Evolutionary conservation across 2,888 invertebrate genomes (phyloP), one percentile per base, ranked within the genome.

Genomic region (Aphidius colemani): DNA sequence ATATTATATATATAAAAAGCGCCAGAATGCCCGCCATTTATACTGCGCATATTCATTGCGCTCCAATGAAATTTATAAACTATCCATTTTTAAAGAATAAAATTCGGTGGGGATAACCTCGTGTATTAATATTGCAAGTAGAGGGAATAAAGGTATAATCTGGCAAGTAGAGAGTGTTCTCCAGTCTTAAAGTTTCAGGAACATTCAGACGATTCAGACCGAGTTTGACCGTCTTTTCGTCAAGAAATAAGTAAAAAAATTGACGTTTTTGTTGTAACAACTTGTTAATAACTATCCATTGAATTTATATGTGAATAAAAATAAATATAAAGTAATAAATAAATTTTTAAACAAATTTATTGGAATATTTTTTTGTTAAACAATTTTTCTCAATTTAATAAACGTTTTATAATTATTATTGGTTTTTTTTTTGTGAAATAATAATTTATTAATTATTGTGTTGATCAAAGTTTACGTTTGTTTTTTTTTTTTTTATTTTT

Each of bases 11-110:
- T 51, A 39, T 44, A 39, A 18, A 41, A 45, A 8, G 30, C 18
- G 58, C 66, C 63, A 65, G 74, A 76, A 76, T 76, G 77, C 78
- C 77, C 81, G 79, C 78, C 77, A 76, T 74, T 80, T 81, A 74
- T 73, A 64, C 70, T 49, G 80, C 81, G 81, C 81, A 80, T 49
- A 72, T 58, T 10, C 43, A 11, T 41, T 62, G 78, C 81, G 81
- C 81, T 66, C 81, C 81, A 81, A 81, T 81, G 63, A 68, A 69
- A 78, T 80, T 80, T 73, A 74, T 80, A 79, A 30, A 30, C 30
- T 30, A 30, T 30, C 30, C 30, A 30, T 30, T 30, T 30, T 30
- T 30, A 30, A 30, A 30, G n/a, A 30, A 30, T 30, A 18, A n/a
- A 45, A 41, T n/a, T 30, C 56, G 67, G 70, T 72, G 76, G 78